A percentile compares a stretch with the other conserved stretches of the same genome.
Conservation (phyloP, 2,888 invertebrate genomes). For the Cephus pygmeus region DNA sequence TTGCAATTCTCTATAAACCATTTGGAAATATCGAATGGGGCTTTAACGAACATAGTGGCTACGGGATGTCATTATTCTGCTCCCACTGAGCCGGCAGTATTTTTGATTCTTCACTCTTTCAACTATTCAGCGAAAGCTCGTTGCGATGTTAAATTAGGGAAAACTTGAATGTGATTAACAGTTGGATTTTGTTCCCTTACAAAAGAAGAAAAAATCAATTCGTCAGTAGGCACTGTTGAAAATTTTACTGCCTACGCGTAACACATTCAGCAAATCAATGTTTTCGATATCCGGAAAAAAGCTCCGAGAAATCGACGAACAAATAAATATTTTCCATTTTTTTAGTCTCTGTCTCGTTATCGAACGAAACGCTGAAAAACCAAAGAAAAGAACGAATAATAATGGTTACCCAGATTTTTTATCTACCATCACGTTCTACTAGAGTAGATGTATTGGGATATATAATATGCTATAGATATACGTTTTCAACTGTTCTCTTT, state of each 20-base stretch:
- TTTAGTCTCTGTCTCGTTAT: background rate
- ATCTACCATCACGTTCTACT: background rate
- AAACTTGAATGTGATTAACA: background rate
- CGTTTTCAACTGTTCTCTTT: background rate
- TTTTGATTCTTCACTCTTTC: no score
- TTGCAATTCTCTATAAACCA: background rate
- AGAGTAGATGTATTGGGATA: background rate
- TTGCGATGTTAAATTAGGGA: background rate
- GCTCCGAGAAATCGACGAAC: background rate
- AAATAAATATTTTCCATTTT: background rate
- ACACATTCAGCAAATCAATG: background rate
- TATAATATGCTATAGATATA: background rate
- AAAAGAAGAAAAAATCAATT: background rate
- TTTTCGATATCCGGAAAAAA: background rate
- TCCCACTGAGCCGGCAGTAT: no score
- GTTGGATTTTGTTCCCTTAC: background rate
- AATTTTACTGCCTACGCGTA: background rate
- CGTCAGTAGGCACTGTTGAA: background rate
- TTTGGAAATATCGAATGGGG: background rate
- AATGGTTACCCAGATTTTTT: background rate
- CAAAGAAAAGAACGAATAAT: background rate
- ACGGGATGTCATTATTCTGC: no score
- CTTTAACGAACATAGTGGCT: background rate
- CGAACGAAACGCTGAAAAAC: background rate
- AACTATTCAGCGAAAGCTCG: background rate